phyloP scores from a whole-genome alignment of 2,888 invertebrate genomes.

The Tachystola acroxantha region DNA sequence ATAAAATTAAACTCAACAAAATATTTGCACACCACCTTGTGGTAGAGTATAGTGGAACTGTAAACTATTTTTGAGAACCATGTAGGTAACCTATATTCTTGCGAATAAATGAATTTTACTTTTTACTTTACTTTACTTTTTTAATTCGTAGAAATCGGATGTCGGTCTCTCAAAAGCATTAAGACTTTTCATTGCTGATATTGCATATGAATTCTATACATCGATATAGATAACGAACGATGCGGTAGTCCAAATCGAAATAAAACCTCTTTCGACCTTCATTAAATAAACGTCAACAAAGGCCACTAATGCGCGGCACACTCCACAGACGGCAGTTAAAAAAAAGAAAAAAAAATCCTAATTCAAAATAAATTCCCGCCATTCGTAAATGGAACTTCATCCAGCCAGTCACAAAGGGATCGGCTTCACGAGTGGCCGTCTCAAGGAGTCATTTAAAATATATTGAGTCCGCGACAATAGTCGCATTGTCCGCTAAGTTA shows the following conservation, averaged over 20 bases:
- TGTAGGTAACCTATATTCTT: no score
- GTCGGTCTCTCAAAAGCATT: no score
- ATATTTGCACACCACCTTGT: no score
- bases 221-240: no score
- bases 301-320: constrained; percentile 71
- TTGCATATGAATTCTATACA: no score
- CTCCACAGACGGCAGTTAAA: constrained; percentile 66
- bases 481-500: constrained; percentile 58
- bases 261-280: constrained; percentile 41
- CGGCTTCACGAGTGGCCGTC: constrained; percentile 51
- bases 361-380: constrained; percentile 50
- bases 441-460: constrained; percentile 71
- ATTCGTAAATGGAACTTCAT: constrained; percentile 53
- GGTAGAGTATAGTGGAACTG: no score
- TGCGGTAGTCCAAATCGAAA: constrained; percentile 44
- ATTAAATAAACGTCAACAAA: constrained; percentile 65
- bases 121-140: no score
- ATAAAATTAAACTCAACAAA: no score
- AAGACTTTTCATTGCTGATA: no score
- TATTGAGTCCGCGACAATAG: constrained; percentile 68
- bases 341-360: constrained; percentile 73
- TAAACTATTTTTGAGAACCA: no score
- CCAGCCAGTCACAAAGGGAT: constrained; percentile 63
- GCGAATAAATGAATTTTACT: no score
- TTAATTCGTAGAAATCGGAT: no score